Evolutionary conservation across 2,797 vertebrate genomes (phyloP).

Genomic region (Siniperca obscura): DNA sequence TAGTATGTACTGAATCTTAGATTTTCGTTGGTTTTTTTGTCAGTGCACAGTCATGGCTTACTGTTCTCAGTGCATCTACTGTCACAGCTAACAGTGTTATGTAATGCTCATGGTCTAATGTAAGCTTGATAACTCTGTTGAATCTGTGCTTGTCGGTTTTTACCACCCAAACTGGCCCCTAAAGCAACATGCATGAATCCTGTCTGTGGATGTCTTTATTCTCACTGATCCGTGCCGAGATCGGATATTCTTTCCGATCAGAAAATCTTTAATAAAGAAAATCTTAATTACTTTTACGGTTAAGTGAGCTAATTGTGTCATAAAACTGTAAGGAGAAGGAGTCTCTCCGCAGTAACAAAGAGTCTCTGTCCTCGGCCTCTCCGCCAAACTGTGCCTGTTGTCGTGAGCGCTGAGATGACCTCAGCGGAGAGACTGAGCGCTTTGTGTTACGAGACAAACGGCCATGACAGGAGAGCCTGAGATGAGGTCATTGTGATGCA

Average conservation of each 20-base stretch:
- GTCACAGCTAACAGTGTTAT: conserved; percentile 20
- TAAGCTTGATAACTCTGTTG: conserved; percentile 47
- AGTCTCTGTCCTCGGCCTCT: conserved; percentile 59
- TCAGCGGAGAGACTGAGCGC: conserved; percentile 73
- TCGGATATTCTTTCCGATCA: not conserved
- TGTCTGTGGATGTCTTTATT: conserved; percentile 27
- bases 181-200: conserved; percentile 55
- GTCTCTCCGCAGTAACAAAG: conserved; percentile 59
- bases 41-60: not conserved
- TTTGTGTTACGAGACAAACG: conserved; percentile 70
- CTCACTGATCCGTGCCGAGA: not conserved
- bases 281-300: not conserved
- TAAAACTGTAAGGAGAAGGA: not conserved
- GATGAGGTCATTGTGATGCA: conserved; percentile 63
- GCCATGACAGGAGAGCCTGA: conserved; percentile 40
- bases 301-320: conserved; percentile 18
- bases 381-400: conserved; percentile 53
- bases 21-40: not conserved
- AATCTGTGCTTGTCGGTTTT: conserved; percentile 34
- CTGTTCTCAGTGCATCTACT: conserved; percentile 2
- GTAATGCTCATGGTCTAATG: conserved; percentile 66
- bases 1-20: not conserved
- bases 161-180: conserved; percentile 24
- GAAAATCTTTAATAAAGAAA: not conserved
- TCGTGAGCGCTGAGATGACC: conserved; percentile 66